These are phyloP conservation scores for Rafetus swinhoei DNA, from an alignment of 2,113 vertebrate genomes.

Conservation along the genomic window DNA sequence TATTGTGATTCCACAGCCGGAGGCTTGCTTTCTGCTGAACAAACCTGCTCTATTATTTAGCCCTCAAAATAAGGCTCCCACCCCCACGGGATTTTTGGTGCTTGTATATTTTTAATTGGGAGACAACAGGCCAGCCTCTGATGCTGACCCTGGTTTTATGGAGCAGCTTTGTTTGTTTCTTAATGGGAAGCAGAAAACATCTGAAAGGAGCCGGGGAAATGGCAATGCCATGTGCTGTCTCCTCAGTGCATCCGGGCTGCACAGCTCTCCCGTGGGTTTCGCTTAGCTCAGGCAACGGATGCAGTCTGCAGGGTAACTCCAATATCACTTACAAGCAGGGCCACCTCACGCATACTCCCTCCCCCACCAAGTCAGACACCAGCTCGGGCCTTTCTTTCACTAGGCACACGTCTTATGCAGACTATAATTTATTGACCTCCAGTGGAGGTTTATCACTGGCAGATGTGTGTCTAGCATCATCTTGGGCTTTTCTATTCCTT, in stretches of 20 bases:
- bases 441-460: neutral
- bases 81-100: neutral
- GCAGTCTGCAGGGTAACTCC: neutral
- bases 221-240: neutral
- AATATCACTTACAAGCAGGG: neutral
- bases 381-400: conserved; percentile 32
- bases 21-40: conserved; percentile 40
- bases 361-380: neutral
- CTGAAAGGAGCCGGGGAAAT: accelerated
- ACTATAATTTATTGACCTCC: neutral
- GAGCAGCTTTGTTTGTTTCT: neutral
- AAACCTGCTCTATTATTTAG: neutral
- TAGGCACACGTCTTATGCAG: neutral
- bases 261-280: neutral
- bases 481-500: neutral
- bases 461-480: conserved; percentile 25
- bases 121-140: conserved; percentile 56
- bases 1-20: neutral
- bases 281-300: neutral
- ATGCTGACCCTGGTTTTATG: neutral
- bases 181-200: neutral
- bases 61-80: neutral
- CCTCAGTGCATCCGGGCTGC: neutral
- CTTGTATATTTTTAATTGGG: conserved; percentile 21
- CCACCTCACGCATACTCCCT: neutral